Conservation (phyloP, 2,888 invertebrate species). For the Mongoloraphidia duomilia region DNA sequence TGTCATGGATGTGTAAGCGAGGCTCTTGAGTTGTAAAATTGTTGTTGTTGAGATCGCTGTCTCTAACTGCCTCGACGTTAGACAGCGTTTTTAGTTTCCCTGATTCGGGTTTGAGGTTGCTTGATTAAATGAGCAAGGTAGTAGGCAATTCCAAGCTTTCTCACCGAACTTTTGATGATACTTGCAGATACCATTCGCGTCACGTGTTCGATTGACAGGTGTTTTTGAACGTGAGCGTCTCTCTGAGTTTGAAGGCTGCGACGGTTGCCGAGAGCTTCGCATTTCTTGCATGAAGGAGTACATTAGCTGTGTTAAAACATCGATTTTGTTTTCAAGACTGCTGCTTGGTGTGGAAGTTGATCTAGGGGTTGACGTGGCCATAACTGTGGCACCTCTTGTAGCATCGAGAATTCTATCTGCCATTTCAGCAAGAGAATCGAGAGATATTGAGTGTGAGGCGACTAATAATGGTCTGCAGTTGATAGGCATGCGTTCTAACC, state of each 20-base stretch:
- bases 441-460: conserved; percentile 2
- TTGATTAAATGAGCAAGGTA: not conserved
- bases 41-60: not conserved
- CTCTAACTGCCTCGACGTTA: not conserved
- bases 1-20: conserved; percentile 7
- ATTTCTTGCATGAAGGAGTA: not conserved
- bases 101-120: too few species aligned
- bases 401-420: conserved; percentile 9
- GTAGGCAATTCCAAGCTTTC: not conserved
- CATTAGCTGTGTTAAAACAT: not conserved
- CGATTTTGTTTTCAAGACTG: not conserved
- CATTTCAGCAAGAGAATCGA: conserved; percentile 6
- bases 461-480: conserved; percentile 3
- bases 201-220: not conserved
- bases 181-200: not conserved
- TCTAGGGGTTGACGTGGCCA: not conserved
- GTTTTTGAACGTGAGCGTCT: not conserved
- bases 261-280: too few species aligned
- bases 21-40: conserved; percentile 3
- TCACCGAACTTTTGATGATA: not conserved
- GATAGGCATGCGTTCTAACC: conserved; percentile 11
- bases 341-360: not conserved
- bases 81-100: not conserved
- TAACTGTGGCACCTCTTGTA: not conserved
- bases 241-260: too few species aligned